Base-by-base conservation (phyloP, 2,888 invertebrate species). In the Parnassius smintheus region DNA sequence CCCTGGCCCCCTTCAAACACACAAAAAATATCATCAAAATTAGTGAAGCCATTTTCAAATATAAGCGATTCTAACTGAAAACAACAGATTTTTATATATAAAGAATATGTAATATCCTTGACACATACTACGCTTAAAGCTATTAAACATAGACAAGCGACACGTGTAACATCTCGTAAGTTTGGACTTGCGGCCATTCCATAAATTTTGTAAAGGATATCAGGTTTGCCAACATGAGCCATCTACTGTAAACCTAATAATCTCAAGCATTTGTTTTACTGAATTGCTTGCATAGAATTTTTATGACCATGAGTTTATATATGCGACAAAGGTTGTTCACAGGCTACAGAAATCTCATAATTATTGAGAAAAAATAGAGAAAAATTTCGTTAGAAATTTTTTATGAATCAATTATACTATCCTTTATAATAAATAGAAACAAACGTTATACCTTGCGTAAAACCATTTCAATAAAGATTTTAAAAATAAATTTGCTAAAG, bases 161-260 rank as follows among this genome's bases (percentile, higher is more conserved):
- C 62, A 62, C 53, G 42, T 57, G 62, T 62, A 62, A 51, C 51
- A 56, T 18, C 13, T 25, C 25, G 25, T 1, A 11, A 68, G 67
- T 66, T 58, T 62, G 62, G 59, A 68, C n/a, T 44, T 51, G 67
- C 70, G 72, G 70, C 68, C 72, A 66, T 62, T 54, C 70, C 72
- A 75, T 75, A 72, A 69, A 71, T 73, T 75, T 75, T 71, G 71
- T 22, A 65, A 62, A 66, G 71, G 65, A 70, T 64, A 60, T 65
- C 66, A 62, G 64, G 71, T 67, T 68, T 72, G 75, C 73, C 72
- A 74, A 67, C 70, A 66, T 66, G 66, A 70, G 66, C 68, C 70
- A 66, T 50, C 35, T 59, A 66, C 68, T 68, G 72, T 75, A 68
- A 73, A 74, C 45, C 68, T 72, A 75, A 75, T 72, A 75, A 75